Evolutionary conservation across 2,888 invertebrate genomes (phyloP).

Genomic region (Eueremaeus valkanovi): DNA sequence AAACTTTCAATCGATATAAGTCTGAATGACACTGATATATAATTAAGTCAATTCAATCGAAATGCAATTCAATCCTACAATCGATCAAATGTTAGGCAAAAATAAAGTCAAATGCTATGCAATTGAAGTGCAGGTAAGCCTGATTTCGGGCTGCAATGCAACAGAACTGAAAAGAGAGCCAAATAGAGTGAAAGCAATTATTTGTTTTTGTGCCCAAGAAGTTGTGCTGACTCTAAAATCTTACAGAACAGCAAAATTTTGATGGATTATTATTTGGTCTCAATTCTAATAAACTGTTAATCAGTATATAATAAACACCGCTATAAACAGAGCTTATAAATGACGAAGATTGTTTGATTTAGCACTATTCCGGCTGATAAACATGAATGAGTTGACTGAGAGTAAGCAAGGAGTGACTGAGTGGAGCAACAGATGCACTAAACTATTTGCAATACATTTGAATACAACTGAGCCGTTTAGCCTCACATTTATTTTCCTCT

Average conservation of each 20-base stretch:
- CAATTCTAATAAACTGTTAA: background rate
- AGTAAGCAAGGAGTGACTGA: background rate
- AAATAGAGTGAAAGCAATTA: background rate
- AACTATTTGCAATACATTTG: background rate
- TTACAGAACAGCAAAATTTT: background rate
- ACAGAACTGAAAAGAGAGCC: background rate
- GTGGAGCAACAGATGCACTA: conserved; percentile 8
- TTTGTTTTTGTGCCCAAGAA: background rate
- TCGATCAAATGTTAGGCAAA: background rate
- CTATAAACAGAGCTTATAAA: background rate
- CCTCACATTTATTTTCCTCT: background rate
- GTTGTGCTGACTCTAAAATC: background rate
- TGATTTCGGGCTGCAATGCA: background rate
- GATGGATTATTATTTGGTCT: background rate
- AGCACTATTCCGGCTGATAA: background rate
- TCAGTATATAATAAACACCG: background rate
- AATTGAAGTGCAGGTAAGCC: conserved; percentile 9
- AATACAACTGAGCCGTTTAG: background rate
- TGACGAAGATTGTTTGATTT: background rate
- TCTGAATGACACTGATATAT: background rate
- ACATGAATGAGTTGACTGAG: background rate
- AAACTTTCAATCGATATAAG: background rate
- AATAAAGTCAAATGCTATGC: background rate
- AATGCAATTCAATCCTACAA: background rate
- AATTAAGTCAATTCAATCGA: background rate